Conservation (phyloP, 2,797 vertebrate genomes). For the Macropodus opercularis region DNA sequence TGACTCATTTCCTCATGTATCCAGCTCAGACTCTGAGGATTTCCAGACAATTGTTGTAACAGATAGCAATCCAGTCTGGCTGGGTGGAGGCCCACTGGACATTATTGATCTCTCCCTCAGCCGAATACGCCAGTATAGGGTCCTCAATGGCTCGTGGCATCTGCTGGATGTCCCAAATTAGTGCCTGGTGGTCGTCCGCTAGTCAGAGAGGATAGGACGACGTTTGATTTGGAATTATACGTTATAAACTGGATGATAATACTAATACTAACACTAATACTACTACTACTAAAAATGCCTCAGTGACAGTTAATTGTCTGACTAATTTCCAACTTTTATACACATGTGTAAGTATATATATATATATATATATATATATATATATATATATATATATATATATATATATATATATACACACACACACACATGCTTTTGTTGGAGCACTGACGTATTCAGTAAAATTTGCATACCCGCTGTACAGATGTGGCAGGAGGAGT, state of each 20-base stretch:
- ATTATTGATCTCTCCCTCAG: constrained; percentile 94
- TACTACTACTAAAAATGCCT: too few species aligned
- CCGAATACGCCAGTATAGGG: constrained; percentile 93
- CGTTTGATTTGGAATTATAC: constrained; percentile 20
- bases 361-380: too few species aligned
- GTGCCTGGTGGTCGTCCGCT: constrained; percentile 93
- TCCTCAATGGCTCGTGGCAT: constrained; percentile 93
- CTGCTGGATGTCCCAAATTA: constrained; percentile 97
- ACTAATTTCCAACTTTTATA: too few species aligned
- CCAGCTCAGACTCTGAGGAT: constrained; percentile 89
- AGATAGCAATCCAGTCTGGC: constrained; percentile 93
- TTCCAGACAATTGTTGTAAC: constrained; percentile 94
- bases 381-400: too few species aligned
- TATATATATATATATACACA: too few species aligned
- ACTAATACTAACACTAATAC: constrained; percentile 1
- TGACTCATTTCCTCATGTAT: background rate
- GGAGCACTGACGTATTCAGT: background rate
- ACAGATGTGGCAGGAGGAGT: constrained; percentile 96
- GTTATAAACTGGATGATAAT: constrained; percentile 27
- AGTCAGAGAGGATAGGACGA: constrained; percentile 22
- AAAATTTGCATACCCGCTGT: constrained; percentile 84
- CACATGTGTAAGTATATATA: too few species aligned
- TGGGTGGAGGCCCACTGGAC: constrained; percentile 95
- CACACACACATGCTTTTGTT: background rate
- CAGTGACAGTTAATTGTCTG: too few species aligned